Percentiles rank a stretch among this genome's conserved stretches.
These are phyloP conservation scores for Orbicella faveolata DNA, from an alignment of 64 coral and sea anemone genomes.

Conservation along the genomic window DNA sequence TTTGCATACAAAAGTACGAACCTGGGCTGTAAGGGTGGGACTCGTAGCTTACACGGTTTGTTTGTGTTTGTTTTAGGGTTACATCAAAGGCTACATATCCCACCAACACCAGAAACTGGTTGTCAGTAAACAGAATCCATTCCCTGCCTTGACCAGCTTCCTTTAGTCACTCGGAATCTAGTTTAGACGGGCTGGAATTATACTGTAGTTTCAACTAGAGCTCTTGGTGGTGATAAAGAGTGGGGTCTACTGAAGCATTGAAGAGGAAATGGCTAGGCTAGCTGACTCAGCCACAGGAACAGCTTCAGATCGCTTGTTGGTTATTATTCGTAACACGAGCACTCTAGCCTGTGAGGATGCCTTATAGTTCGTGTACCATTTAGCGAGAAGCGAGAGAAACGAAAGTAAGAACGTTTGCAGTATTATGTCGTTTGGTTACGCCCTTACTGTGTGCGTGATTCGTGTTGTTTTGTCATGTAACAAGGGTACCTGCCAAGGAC, in stretches of 20 bases:
- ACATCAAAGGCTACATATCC: constrained; percentile 98
- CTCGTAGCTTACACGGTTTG: neutral
- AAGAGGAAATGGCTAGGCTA: neutral
- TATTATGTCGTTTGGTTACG: no score
- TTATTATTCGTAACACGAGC: no score
- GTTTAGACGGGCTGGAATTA: neutral
- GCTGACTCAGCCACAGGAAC: neutral
- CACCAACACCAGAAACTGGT: constrained; percentile 99
- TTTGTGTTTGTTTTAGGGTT: constrained; percentile 70
- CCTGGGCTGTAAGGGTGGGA: no score
- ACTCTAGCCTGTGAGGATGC: no score
- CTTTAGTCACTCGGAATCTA: constrained; percentile 2
- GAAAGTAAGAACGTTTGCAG: no score
- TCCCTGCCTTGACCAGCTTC: constrained; percentile 82
- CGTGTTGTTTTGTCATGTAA: no score
- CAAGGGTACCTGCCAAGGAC: no score
- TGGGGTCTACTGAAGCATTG: neutral
- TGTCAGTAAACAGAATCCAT: constrained; percentile 98
- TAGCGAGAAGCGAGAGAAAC: no score
- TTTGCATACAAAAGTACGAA: no score
- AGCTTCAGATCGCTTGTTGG: no score
- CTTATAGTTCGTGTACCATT: no score
- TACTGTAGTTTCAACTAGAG: neutral
- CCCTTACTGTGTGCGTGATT: no score
- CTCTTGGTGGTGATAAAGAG: neutral